Evolutionary conservation across 2,888 invertebrate species (phyloP).

Genomic region (Corbicula japonica): DNA sequence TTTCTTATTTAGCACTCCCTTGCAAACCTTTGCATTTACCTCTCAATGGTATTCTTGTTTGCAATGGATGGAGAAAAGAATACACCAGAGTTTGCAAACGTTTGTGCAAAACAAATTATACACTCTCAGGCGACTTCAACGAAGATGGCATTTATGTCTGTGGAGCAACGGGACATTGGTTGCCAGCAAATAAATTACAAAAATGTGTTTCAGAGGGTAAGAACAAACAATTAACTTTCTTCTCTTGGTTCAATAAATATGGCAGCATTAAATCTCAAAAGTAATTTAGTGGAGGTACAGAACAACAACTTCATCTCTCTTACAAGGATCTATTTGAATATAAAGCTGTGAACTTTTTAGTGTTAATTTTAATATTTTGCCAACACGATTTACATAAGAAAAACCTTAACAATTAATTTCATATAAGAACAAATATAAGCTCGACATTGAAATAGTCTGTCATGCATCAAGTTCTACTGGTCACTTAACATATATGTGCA

Average conservation of each 20-base stretch:
- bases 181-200: neutral
- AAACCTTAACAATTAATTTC: too few relatives aligned
- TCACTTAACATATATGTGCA: too few relatives aligned
- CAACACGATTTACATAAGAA: neutral
- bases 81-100: constrained; percentile 21
- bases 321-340: neutral
- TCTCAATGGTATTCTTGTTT: constrained; percentile 16
- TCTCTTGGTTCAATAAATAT: neutral
- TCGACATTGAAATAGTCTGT: too few relatives aligned
- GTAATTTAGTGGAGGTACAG: neutral
- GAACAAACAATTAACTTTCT: neutral
- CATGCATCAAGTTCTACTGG: too few relatives aligned
- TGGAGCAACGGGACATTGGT: constrained; percentile 34
- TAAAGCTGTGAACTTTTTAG: neutral
- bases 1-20: constrained; percentile 8
- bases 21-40: constrained; percentile 19
- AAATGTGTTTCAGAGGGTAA: constrained; percentile 23
- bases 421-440: too few relatives aligned
- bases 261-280: too few relatives aligned
- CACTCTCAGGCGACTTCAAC: constrained; percentile 11
- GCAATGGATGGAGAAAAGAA: constrained; percentile 29
- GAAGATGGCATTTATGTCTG: constrained; percentile 5
- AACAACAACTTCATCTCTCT: neutral
- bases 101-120: constrained; percentile 11
- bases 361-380: neutral